Conservation (phyloP, 2,113 vertebrate genomes). For the Triplophysa siluroides region DNA sequence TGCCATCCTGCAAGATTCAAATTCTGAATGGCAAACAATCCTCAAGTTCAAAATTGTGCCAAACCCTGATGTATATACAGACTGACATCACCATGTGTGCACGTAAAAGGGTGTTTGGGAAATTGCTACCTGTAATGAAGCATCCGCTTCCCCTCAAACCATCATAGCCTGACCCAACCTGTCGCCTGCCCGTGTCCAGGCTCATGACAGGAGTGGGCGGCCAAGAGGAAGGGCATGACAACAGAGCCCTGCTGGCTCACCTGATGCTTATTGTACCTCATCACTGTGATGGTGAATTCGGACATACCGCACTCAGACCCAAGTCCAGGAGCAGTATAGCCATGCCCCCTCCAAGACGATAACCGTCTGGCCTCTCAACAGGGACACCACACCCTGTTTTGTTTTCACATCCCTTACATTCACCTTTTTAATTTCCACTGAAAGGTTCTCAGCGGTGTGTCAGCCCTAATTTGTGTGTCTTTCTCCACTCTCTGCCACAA, state of each 20-base stretch:
- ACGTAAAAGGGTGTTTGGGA: neutral
- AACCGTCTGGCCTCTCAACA: constrained; percentile 27
- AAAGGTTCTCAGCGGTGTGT: neutral
- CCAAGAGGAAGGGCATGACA: constrained; percentile 29
- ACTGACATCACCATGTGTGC: neutral
- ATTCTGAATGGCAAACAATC: too few relatives aligned
- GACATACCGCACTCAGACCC: neutral
- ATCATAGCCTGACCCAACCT: neutral
- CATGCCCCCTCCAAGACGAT: neutral
- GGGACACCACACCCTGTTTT: constrained; percentile 6
- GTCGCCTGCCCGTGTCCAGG: neutral
- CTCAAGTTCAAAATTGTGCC: too few relatives aligned
- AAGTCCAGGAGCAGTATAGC: constrained; percentile 16
- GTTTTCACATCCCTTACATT: neutral
- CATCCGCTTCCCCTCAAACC: neutral
- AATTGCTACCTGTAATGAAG: neutral
- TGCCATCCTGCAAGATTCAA: too few relatives aligned
- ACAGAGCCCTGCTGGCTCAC: constrained; percentile 37
- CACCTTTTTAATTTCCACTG: neutral
- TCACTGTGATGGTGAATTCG: neutral
- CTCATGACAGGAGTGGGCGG: constrained; percentile 8
- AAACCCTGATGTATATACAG: neutral
- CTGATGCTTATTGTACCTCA: constrained; percentile 22
- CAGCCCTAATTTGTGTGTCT: too few relatives aligned
- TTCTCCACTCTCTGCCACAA: neutral